A percentile compares a stretch with the other conserved stretches of the same genome.
These are phyloP conservation scores for Acronicta leporina DNA, from an alignment of 2,888 invertebrate genomes.

Conservation along the genomic window DNA sequence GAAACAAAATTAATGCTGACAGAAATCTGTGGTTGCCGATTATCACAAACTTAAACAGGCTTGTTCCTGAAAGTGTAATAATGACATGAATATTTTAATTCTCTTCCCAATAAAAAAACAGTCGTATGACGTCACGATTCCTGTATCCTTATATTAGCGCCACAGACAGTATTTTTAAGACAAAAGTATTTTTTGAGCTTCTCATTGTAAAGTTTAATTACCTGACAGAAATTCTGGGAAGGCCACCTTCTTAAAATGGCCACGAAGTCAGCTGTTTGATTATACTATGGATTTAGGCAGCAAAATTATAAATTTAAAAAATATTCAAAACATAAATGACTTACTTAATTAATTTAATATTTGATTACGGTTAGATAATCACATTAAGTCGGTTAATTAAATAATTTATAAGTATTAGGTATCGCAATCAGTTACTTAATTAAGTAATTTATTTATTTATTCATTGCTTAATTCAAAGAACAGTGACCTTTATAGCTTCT, in stretches of 20 bases:
- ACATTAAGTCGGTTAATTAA: too few species aligned
- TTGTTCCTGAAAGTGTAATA: constrained; percentile 1
- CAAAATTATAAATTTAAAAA: too few species aligned
- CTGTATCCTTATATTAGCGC: constrained; percentile 38
- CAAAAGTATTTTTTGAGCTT: constrained; percentile 58
- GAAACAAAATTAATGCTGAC: too few species aligned
- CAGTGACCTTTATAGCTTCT: too few species aligned
- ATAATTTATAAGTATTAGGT: too few species aligned
- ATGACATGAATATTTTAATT: constrained; percentile 4
- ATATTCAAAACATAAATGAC: too few species aligned
- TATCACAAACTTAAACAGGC: not conserved
- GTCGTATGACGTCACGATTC: constrained; percentile 8
- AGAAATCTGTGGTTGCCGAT: not conserved
- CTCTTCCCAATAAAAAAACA: constrained; percentile 2
- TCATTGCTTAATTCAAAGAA: too few species aligned
- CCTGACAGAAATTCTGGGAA: constrained; percentile 62
- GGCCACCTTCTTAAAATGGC: constrained; percentile 43
- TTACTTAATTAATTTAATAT: too few species aligned
- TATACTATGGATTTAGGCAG: not conserved
- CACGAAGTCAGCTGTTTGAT: constrained; percentile 38
- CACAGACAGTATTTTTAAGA: constrained; percentile 49
- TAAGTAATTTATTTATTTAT: too few species aligned
- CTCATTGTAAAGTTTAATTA: constrained; percentile 66
- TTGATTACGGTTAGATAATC: too few species aligned
- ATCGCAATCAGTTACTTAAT: too few species aligned